Evolutionary conservation across 2,888 invertebrate species (phyloP).

Genomic region (Microlaimidae sp.): DNA sequence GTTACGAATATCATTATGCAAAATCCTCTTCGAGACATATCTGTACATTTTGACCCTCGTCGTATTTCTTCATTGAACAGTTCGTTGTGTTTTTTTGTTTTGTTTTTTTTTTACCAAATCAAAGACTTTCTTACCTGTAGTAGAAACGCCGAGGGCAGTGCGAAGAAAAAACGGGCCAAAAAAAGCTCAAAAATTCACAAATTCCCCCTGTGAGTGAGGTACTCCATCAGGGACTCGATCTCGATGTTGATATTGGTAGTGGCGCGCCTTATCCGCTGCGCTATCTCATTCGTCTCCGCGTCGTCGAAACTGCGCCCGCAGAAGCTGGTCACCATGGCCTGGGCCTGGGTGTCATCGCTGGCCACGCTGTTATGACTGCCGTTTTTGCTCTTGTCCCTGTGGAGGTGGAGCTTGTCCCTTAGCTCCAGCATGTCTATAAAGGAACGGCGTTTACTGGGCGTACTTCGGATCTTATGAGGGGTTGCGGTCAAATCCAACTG

Average conservation of each 20-base stretch:
- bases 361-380: conserved; percentile 33
- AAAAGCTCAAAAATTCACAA: too few relatives aligned
- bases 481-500: conserved; percentile 34
- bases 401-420: conserved; percentile 19
- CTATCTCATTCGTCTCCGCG: conserved; percentile 35
- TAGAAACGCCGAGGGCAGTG: too few relatives aligned
- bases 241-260: conserved; percentile 34
- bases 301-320: conserved; percentile 35
- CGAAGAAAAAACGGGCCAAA: too few relatives aligned
- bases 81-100: too few relatives aligned
- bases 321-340: conserved; percentile 35
- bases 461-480: conserved; percentile 34
- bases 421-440: conserved; percentile 34
- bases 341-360: conserved; percentile 33
- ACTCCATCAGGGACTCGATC: conserved; percentile 34
- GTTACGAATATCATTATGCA: too few relatives aligned
- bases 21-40: too few relatives aligned
- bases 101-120: too few relatives aligned
- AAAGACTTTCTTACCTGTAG: too few relatives aligned
- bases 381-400: conserved; percentile 16
- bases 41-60: too few relatives aligned
- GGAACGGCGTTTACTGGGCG: conserved; percentile 29
- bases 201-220: conserved; percentile 31
- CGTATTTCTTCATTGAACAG: too few relatives aligned
- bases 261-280: conserved; percentile 32